Base-by-base conservation (phyloP, 2,113 vertebrate species). In the Muntiacus muntjak region DNA sequence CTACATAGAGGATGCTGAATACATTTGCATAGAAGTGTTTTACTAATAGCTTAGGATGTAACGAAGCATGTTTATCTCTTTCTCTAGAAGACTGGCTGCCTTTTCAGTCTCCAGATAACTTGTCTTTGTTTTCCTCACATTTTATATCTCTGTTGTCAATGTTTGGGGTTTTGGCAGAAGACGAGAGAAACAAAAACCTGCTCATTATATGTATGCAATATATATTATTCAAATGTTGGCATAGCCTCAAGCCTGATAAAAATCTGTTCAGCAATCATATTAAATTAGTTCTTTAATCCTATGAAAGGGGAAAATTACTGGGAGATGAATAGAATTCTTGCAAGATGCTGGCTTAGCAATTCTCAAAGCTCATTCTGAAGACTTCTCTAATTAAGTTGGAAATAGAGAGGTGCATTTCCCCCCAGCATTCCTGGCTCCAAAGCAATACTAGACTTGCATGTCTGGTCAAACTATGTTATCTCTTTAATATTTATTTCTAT, bases 101-200 rank as follows among this genome's bases (percentile, higher is more conserved):
- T 98, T 97, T 96, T 87, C 67, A 87, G 47, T 76, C 19, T 95
- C 43, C 47, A 88, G 87, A 97, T 94, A 95, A 84, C 45, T 92
- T 45, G 52, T 26, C 74, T 52, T 89, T 95, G 74, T 95, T 97
- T 97, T 92, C 19, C 87, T 62, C 90, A 86, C 62, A 60, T 89
- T 92, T 64, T 78, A 85, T 88, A 40, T 78, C 83, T 95, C 93
- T 87, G 52, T 92, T 87, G 60, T 88, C 86, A 95, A 21, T 95
- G 81, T 97, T 97, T 92, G n/a, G 74, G 40, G 7, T 95, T 91
- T 96, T 95, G 82, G 81, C 91, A 89, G 89, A 89, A 86, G 71
- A 97, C 82, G 1, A 96, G 47, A 84, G 74, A 94, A 90, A 92
- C 45, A 64, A 40, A 91, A 97, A 97, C 36, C 55, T 95, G 62